Conservation (phyloP, 2,797 vertebrate genomes). For the Rhodeus uyekii region DNA sequence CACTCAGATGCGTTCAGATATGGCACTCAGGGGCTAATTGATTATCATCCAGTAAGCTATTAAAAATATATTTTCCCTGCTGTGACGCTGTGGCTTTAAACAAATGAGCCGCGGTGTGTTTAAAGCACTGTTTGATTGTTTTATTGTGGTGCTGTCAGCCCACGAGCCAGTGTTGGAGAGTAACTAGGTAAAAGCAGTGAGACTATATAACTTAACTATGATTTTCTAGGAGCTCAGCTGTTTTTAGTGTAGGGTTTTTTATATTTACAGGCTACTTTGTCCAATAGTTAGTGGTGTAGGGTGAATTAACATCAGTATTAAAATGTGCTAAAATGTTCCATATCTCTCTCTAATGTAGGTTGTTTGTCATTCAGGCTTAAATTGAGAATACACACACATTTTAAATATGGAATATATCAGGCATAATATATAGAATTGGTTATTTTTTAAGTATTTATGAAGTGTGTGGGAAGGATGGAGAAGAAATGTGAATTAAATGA, state of each 20-base stretch:
- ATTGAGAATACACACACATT: neutral
- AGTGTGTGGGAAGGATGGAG: neutral
- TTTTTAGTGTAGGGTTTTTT: neutral
- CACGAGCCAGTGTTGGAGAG: neutral
- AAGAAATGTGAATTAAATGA: neutral
- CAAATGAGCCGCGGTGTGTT: neutral
- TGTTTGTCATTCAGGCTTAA: neutral
- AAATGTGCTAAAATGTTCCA: neutral
- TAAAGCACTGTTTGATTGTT: conserved; percentile 35
- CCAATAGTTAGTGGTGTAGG: neutral
- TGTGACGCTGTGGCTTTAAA: conserved; percentile 26
- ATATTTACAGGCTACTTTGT: neutral
- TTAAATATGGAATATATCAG: no score
- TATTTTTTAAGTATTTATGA: no score
- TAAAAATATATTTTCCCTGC: conserved; percentile 29
- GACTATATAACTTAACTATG: neutral
- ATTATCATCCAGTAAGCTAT: conserved; percentile 47
- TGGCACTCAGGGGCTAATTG: conserved; percentile 37
- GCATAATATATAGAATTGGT: no score
- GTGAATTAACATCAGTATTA: neutral
- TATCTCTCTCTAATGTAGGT: neutral
- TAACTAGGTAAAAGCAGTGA: neutral
- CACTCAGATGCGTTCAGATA: conserved; percentile 29
- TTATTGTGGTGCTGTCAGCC: neutral
- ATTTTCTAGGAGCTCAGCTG: neutral